These are phyloP conservation scores for Empidonax traillii DNA, from an alignment of 2,113 vertebrate genomes.

Conservation along the genomic window DNA sequence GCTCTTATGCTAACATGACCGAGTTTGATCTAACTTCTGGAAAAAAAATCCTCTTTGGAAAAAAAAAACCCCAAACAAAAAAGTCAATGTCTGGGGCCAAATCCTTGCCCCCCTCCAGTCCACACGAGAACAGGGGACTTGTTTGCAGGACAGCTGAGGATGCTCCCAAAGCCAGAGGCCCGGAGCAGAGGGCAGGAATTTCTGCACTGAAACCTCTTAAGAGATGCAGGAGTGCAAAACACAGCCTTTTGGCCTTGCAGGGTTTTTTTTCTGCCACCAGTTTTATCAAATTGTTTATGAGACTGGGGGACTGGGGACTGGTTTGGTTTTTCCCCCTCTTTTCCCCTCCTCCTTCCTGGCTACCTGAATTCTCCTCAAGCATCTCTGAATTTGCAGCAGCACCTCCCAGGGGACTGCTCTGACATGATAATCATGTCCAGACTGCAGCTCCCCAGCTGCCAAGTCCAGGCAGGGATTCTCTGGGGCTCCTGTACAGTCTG, in stretches of 20 bases:
- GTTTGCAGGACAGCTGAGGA: background rate
- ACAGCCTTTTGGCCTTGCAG: background rate
- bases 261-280: background rate
- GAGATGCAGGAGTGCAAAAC: background rate
- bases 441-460: background rate
- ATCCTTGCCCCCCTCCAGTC: background rate
- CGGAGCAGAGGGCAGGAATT: background rate
- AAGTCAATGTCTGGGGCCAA: background rate
- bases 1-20: background rate
- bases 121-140: background rate
- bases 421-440: background rate
- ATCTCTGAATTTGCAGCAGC: constrained; percentile 29
- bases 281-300: constrained; percentile 42
- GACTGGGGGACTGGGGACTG: background rate
- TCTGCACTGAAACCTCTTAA: background rate
- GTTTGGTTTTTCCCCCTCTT: background rate
- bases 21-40: background rate
- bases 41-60: background rate
- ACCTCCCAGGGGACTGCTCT: constrained; percentile 46
- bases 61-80: background rate
- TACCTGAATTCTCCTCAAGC: constrained; percentile 42
- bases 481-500: background rate
- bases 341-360: background rate
- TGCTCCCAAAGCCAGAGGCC: constrained; percentile 13
- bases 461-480: constrained; percentile 39